Percentiles rank a stretch among this genome's conserved stretches.
These are phyloP conservation scores for Calephelis perditalis DNA, from an alignment of 2,888 invertebrate species.

Conservation along the genomic window DNA sequence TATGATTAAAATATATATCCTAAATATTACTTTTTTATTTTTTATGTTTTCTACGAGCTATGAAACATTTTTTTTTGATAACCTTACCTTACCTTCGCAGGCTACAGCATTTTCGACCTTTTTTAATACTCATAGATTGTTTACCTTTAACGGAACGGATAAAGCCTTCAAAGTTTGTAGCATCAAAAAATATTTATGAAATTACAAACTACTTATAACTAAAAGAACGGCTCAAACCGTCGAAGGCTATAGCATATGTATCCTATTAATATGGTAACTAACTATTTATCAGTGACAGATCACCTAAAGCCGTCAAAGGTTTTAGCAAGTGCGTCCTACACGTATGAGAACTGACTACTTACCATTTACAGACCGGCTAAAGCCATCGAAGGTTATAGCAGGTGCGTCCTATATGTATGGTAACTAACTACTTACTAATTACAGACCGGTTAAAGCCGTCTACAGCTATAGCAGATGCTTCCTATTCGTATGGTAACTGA, in stretches of 20 bases:
- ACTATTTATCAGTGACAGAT: conserved; percentile 2
- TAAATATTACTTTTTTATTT: too few species aligned
- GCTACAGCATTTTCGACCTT: too few species aligned
- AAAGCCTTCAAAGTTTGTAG: too few species aligned
- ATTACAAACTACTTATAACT: too few species aligned
- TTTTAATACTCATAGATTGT: too few species aligned
- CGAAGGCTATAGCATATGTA: background rate
- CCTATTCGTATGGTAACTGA: conserved; percentile 11
- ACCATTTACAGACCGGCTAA: background rate
- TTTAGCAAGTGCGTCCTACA: background rate
- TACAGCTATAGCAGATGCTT: background rate
- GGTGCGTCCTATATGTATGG: background rate
- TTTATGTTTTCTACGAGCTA: too few species aligned
- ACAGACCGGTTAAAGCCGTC: conserved; percentile 1
- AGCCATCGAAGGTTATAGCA: background rate
- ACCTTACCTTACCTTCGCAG: too few species aligned
- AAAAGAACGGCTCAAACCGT: too few species aligned
- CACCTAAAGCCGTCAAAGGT: conserved; percentile 1
- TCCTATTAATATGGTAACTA: background rate
- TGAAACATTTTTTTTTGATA: too few species aligned
- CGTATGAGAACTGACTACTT: conserved; percentile 3
- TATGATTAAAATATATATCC: too few species aligned
- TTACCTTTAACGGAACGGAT: too few species aligned
- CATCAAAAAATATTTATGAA: too few species aligned
- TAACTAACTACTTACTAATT: background rate